Evolutionary conservation across 2,888 invertebrate species (phyloP), one percentile per base, ranked within the genome.

Genomic region (Drosophila kuntzei): DNA sequence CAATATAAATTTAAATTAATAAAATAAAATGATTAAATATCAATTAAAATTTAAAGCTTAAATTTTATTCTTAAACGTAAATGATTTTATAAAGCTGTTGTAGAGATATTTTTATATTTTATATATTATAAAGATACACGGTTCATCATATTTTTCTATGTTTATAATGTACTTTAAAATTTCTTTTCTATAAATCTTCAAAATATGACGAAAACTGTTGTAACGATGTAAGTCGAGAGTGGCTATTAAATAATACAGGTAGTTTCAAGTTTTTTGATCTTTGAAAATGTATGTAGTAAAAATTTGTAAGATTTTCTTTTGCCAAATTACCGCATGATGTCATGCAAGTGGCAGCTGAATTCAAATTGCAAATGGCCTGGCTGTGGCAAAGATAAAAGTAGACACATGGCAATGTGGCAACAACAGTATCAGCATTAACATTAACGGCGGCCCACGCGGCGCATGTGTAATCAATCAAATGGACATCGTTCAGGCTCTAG

Each of bases 381-480:
- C 44, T 27, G 54, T 29, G n/a, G 39, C 18, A 51, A 37, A 25
- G 25, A 39, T 51, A 37, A 37, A 27, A 25, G 51, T 25, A 32
- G 36, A 4, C 27, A 44, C 43, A 47, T 64, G 67, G 69, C 79
- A 63, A 55, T 39, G 62, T 69, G 70, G 77, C 81, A 81, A 60
- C 71, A 68, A 67, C 49, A 58, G 41, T 50, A 36, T 32, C 64
- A 69, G 36, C 55, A 70, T 62, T 47, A 66, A 72, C 66, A 67
- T 67, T 53, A 65, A 61, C 64, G 43, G 47, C 81, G 68, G 67
- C 83, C 83, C 80, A 87, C 83, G 81, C 85, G 71, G 63, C 74
- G 75, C 58, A 78, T 81, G 72, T 75, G 85, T 78, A 83, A 83
- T 83, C 83, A 83, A 83, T 83, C 83, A 83, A 84, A 68, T 77